These are phyloP conservation scores for Cynopterus brachyotis DNA, from an alignment of 2,113 vertebrate genomes.

Conservation along the genomic window DNA sequence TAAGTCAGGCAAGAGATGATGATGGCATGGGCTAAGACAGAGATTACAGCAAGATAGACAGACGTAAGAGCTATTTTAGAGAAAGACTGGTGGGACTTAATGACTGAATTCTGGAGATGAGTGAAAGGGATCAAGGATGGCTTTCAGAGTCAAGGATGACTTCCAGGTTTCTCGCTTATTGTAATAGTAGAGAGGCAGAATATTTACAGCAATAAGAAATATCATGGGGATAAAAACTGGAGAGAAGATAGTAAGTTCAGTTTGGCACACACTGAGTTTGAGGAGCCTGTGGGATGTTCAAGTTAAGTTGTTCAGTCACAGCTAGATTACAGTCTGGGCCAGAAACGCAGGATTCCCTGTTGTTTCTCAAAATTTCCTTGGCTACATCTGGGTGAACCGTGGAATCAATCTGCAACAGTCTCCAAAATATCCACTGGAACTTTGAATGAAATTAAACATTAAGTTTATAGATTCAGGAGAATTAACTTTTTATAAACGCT, in stretches of 20 bases:
- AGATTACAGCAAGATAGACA: not conserved
- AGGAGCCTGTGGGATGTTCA: not conserved
- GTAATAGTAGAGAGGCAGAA: not conserved
- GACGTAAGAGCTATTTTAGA: not conserved
- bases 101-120: not conserved
- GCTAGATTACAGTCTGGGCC: not conserved
- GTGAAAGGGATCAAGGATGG: not conserved
- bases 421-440: conserved; percentile 39
- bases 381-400: not conserved
- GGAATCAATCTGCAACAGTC: conserved; percentile 29
- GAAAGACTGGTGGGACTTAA: not conserved
- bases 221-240: not conserved
- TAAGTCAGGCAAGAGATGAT: conserved; percentile 9
- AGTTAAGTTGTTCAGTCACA: not conserved
- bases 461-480: conserved; percentile 46
- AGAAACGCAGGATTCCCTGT: not conserved
- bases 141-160: not conserved
- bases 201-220: not conserved
- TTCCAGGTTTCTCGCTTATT: not conserved
- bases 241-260: not conserved
- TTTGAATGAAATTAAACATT: conserved; percentile 3
- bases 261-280: not conserved
- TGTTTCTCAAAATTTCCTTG: not conserved
- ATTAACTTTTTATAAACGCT: conserved; percentile 19
- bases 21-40: not conserved